These are phyloP conservation scores for Turdus rufiventris DNA, from an alignment of 2,113 vertebrate genomes.

Conservation along the genomic window DNA sequence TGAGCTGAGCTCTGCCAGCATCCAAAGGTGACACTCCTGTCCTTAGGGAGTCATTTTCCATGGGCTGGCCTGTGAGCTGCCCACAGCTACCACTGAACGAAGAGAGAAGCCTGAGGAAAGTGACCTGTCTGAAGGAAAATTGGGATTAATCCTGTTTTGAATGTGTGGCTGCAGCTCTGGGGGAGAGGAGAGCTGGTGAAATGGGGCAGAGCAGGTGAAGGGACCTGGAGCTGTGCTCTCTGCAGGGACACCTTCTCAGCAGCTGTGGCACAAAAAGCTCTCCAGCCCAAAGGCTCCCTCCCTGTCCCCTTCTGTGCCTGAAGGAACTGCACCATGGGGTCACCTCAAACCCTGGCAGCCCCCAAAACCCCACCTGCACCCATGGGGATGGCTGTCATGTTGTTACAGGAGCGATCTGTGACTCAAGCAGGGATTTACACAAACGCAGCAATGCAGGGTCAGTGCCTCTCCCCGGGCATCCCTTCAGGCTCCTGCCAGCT, in stretches of 20 bases:
- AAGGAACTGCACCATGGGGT: not conserved
- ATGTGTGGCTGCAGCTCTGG: not conserved
- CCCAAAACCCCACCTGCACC: accelerated
- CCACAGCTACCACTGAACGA: not conserved
- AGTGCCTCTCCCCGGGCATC: not conserved
- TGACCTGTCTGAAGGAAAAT: not conserved
- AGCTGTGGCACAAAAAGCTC: not conserved
- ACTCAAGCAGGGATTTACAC: not conserved
- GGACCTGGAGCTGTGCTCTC: not conserved
- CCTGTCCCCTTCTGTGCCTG: not conserved
- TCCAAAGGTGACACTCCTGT: not conserved
- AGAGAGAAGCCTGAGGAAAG: not conserved
- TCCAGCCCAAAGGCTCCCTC: not conserved
- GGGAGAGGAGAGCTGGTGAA: not conserved
- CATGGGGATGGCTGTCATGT: not conserved
- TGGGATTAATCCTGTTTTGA: not conserved
- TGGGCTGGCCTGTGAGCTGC: not conserved
- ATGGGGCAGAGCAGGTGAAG: not conserved
- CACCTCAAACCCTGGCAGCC: not conserved
- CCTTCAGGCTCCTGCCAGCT: not conserved
- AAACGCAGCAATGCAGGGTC: not conserved
- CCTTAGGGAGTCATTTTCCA: not conserved
- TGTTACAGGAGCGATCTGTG: not conserved
- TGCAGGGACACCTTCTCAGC: not conserved
- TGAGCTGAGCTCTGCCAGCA: not conserved